Evolutionary conservation across 2,888 invertebrate genomes (phyloP), one percentile per base, ranked within the genome.

Genomic region (Chorisops tibialis): DNA sequence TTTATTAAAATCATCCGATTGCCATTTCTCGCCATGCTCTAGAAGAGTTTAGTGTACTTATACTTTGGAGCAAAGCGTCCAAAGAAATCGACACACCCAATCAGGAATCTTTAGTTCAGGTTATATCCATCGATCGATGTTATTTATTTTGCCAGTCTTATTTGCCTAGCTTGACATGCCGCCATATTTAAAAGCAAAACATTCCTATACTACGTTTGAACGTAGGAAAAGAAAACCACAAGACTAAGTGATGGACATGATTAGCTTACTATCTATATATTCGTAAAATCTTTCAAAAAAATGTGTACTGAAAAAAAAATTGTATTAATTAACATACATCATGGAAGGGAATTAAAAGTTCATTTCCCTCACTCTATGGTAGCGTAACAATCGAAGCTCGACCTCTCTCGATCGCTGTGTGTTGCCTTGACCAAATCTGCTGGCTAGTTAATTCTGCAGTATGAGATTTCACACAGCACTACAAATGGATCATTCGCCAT

Each of bases 291-390:
- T 43, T 30, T 11, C 41, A 22, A 43, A 56, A 54, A 56, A 30
- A 7, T 56, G n/a, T n/a, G n/a, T n/a, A n/a, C n/a, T n/a, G n/a
- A 56, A 45, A 12, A 56, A 56, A 56, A 22, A 43, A 30, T 56
- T 45, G 56, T 56, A 56, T 56, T 56, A 56, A 56, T 56, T 56
- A 56, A 45, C 56, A 45, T 39, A 38, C 43, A 43, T 43, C 43
- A 19, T 56, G 45, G 43, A 43, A 43, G 21, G 43, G 56, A n/a
- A 54, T 56, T 56, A 56, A 38, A 18, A 56, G 56, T 56, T 56
- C 56, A 30, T 56, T 56, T 56, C 35, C 56, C 56, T 56, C 35
- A 19, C 30, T 7, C 30, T 5, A 30, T 30, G 5, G 9, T 30
- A 30, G 30, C 30, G 30, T 30, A 30, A 30, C 30, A 30, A 45